Conservation (phyloP, 1,140 invertebrate species). For the Mycetomoellerius zeteki region DNA sequence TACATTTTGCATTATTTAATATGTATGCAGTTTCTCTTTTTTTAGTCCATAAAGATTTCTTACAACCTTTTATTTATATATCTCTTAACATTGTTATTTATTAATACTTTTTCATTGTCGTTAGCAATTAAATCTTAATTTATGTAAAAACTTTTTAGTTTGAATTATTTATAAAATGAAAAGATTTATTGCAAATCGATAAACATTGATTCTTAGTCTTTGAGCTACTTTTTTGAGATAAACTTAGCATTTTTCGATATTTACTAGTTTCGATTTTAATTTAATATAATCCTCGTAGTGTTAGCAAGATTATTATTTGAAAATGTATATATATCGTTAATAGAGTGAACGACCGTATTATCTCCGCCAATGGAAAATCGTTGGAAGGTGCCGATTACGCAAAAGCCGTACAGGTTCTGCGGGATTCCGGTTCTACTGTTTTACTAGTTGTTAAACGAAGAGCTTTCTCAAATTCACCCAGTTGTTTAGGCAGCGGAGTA, state of each 20-base stretch:
- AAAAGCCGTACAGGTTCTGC: slow-evolving; percentile 95
- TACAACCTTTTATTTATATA: background rate
- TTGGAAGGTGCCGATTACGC: slow-evolving; percentile 99
- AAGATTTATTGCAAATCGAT: background rate
- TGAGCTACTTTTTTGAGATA: background rate
- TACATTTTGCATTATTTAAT: background rate
- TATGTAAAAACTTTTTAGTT: background rate
- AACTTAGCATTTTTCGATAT: background rate
- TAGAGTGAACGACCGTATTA: slow-evolving; percentile 98
- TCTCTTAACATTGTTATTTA: background rate
- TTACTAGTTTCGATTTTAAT: background rate
- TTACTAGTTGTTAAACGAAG: slow-evolving; percentile 94
- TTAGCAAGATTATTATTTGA: background rate
- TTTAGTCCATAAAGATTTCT: background rate
- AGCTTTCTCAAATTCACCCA: slow-evolving; percentile 87
- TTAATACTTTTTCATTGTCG: background rate
- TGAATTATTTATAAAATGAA: background rate
- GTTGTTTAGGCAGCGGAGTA: slow-evolving; percentile 68
- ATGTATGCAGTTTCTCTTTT: background rate
- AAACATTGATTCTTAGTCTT: background rate
- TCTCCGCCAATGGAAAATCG: slow-evolving; percentile 98
- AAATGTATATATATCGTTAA: background rate
- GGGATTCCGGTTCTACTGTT: slow-evolving; percentile 96
- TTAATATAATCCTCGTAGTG: background rate
- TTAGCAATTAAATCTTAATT: background rate